Evolutionary conservation across 2,888 invertebrate species (phyloP), one percentile per base, ranked within the genome.

Genomic region (Melanostoma scalare): DNA sequence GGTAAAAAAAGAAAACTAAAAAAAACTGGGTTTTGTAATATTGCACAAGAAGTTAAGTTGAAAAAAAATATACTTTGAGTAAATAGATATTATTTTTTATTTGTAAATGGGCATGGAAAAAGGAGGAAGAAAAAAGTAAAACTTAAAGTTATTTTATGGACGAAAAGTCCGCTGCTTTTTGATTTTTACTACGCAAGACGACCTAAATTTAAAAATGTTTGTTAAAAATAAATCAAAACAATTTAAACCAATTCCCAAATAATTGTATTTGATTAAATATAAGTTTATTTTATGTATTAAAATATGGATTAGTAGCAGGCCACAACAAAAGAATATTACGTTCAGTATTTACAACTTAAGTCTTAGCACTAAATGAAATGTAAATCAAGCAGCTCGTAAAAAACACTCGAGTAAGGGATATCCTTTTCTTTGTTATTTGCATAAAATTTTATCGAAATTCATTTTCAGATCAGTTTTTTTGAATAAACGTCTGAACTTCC

Each of bases 261-360:
- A 5, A 53, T 42, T 42, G 2, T 40, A 6, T 40, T 40, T 20
- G 20, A 20, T 20, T 20, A 20, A 20, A 20, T 20, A 20, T 20
- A 20, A 20, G 20, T 20, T 20, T 20, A 20, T 20, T 20, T 20
- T 20, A 20, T 20, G 20, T 20, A 9, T 40, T 1, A 40, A 40
- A 40, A 40, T 42, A 4, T 31, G 40, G 40, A 52, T 35, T 35
- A 55, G 36, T 42, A 52, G n/a, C n/a, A n/a, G 40, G 65, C 65
- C 52, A 40, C 31, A 31, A 36, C 20, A 6, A 52, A 35, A 42
- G 9, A 20, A 65, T 65, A 31, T 65, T 52, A 65, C 10, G 52
- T 63, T 6, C n/a, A 52, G 9, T 71, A 72, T 72, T 61, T 61
- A 72, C 71, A 72, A 20, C 31, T 65, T 6, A 35, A 8, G 10